Base-by-base conservation (phyloP, 2,888 invertebrate genomes). In the Venustoraphidia nigricollis region DNA sequence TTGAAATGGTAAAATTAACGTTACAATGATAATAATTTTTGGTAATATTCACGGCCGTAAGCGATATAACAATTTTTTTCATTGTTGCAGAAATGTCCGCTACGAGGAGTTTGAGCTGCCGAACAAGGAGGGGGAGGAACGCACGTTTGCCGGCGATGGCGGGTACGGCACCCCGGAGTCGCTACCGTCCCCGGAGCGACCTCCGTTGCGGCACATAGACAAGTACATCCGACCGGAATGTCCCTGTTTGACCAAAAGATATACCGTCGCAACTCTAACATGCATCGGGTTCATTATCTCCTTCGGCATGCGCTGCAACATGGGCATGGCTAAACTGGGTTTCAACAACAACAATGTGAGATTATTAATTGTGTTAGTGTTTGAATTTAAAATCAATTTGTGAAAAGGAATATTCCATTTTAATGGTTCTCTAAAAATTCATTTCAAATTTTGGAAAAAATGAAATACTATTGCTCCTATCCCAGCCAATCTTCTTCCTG, bases 221-320 rank as follows among this genome's bases (percentile, higher is more conserved):
- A 85, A 87, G 68, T 91, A 91, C 66, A 73, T 88, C 58, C 79
- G 77, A 59, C 89, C 92, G 35, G 89, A 92, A 68, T 83, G 83
- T 60, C 90, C 91, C 0, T 90, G 90, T 63, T 69, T 93, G 58
- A 79, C 77, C 55, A 89, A 91, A 61, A 79, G 93, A 55, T 91
- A 84, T 67, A 92, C 92, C 10, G 83, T 91, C 53, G 89, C 91
- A 47, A 67, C 88, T 52, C 76, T 92, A 62, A 88, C 90, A 13
- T 90, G 90, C 63, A 64, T 89, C 61, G 91, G 93, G 48, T 93
- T 93, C 68, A 80, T 93, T 66, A 92, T 93, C 62, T 91, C 91
- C 67, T 93, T 94, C 62, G 98, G 98, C 13, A 98, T 98, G 83
- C 80, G 98, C 50, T 96, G 95, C 68, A 98, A 97, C 70, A 91